A percentile compares a stretch with the other conserved stretches of the same genome.
These are phyloP conservation scores for Neodiprion fabricii DNA, from an alignment of 1,140 invertebrate species.

Conservation along the genomic window DNA sequence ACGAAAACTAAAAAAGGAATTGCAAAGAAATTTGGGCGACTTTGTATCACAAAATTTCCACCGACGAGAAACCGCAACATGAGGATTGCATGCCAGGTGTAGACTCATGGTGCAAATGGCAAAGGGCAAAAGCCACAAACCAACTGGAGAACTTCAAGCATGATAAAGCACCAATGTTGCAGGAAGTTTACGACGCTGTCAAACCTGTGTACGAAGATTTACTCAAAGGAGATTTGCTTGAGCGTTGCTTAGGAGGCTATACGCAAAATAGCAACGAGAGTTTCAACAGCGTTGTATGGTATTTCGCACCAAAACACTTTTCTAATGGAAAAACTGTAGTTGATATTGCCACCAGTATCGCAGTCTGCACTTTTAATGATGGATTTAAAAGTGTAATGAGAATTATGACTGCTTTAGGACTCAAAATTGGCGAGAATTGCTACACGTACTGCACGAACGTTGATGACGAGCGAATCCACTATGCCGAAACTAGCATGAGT, in stretches of 20 bases:
- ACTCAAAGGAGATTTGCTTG: conserved; percentile 13
- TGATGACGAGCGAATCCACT: not conserved
- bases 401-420: not conserved
- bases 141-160: conserved; percentile 10
- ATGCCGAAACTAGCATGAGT: not conserved
- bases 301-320: conserved; percentile 14
- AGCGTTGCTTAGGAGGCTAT: conserved; percentile 25
- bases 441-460: not conserved
- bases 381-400: not conserved
- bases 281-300: conserved; percentile 22
- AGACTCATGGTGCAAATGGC: conserved; percentile 19
- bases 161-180: conserved; percentile 10
- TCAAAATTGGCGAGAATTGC: not conserved
- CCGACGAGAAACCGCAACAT: conserved; percentile 20
- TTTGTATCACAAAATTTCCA: conserved; percentile 21
- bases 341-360: not conserved
- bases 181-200: conserved; percentile 19
- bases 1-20: conserved; percentile 16
- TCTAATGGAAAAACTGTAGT: not conserved
- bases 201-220: conserved; percentile 24
- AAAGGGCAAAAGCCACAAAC: conserved; percentile 15
- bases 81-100: conserved; percentile 19
- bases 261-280: conserved; percentile 23
- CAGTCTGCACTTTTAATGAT: not conserved
- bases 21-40: conserved; percentile 26